phyloP scores from a whole-genome alignment of 2,888 invertebrate species.

The Pyralis farinalis region DNA sequence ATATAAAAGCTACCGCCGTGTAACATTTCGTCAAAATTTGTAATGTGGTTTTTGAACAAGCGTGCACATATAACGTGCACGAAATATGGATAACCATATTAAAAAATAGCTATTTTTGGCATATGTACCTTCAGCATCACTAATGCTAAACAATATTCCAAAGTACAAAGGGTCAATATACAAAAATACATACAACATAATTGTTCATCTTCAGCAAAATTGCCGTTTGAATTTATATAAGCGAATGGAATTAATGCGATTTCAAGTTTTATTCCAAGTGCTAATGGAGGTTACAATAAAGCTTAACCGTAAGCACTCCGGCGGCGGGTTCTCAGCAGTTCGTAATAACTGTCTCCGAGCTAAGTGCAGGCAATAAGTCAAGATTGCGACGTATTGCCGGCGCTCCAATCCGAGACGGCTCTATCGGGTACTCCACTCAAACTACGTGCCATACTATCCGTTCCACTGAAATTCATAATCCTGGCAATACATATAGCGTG shows the following conservation, averaged over 20 bases:
- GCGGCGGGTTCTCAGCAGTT: background rate
- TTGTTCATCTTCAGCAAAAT: too few relatives aligned
- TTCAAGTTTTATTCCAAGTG: constrained; percentile 3
- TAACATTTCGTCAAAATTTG: too few relatives aligned
- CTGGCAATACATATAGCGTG: too few relatives aligned
- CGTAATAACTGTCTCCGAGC: constrained; percentile 15
- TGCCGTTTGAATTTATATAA: background rate
- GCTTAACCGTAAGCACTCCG: constrained; percentile 15
- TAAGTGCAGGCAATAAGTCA: constrained; percentile 48
- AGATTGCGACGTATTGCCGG: constrained; percentile 33
- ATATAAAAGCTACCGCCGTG: too few relatives aligned
- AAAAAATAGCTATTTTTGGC: too few relatives aligned
- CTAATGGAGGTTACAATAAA: constrained; percentile 14
- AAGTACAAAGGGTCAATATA: too few relatives aligned
- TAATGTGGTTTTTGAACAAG: too few relatives aligned
- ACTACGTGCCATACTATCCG: constrained; percentile 35
- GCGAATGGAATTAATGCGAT: background rate
- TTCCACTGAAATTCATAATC: background rate
- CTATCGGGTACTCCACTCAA: constrained; percentile 20
- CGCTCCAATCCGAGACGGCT: constrained; percentile 34
- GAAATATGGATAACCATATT: too few relatives aligned
- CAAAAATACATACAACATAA: too few relatives aligned
- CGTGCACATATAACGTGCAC: too few relatives aligned
- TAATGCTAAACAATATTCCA: too few relatives aligned
- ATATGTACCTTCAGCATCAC: too few relatives aligned